Evolutionary conservation across 1,140 invertebrate species (phyloP), one percentile per base, ranked within the genome.

Genomic region (Samia ricini): DNA sequence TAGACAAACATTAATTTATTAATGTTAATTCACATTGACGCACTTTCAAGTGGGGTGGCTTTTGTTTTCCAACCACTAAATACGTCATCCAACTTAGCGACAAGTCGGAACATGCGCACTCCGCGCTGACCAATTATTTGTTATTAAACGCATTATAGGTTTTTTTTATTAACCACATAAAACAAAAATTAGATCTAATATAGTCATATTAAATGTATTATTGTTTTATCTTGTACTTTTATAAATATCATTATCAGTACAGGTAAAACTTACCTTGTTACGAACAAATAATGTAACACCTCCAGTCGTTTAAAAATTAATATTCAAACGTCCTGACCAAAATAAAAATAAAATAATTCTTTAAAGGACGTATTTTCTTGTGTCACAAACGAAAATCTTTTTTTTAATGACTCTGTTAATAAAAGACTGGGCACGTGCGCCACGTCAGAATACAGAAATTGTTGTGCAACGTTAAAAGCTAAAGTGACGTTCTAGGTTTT

Each of bases 381-480:
- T 55, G 52, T 24, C 24, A 20, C 52, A n/a, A 15, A 23, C n/a
- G 19, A 24, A 24, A 24, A 5, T 23, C 7, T 12, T 42, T 42
- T 42, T 42, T 12, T 42, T 42, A 15, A 1, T 42, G n/a, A 15
- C 12, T 42, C 4, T 15, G 10, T 15, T 1, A 0, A 7, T 15
- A 15, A 8, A 42, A 42, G 12, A 10, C n/a, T 42, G 4, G 8
- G 18, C 24, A 22, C 61, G 60, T 70, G 72, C 57, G 55, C 61
- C 61, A 66, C 72, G 68, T 63, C 68, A 51, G 74, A 76, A 64
- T 68, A 72, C 68, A 64, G 74, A 88, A 87, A 88, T 76, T 77
- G 63, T 89, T 89, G 85, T 89, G 85, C 85, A 88, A 89, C 71
- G 76, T 76, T 76, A 56, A 55, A 57, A 6, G 51, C 60, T 61